These are phyloP conservation scores for Microplitis deprimator DNA, from an alignment of 2,888 invertebrate species.

Conservation along the genomic window DNA sequence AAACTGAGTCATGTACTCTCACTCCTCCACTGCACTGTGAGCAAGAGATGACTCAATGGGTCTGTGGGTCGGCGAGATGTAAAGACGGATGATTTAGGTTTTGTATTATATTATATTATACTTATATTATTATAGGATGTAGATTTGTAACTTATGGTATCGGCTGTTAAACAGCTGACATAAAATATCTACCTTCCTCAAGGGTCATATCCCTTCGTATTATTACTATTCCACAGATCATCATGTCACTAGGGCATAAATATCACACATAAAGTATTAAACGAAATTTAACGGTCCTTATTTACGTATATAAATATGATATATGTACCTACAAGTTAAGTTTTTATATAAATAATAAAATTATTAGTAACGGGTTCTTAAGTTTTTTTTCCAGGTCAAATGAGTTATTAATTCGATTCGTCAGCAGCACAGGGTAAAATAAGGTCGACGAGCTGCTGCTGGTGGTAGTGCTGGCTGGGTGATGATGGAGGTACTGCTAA, in stretches of 20 bases:
- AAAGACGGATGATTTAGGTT: slow-evolving; percentile 15
- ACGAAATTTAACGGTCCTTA: too few relatives aligned
- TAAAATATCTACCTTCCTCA: background rate
- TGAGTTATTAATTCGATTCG: slow-evolving; percentile 9
- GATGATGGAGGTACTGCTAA: slow-evolving; percentile 8
- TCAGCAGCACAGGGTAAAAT: background rate
- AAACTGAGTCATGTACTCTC: background rate
- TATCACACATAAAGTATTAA: background rate
- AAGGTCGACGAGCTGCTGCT: background rate
- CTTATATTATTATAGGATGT: background rate
- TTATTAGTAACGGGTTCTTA: background rate
- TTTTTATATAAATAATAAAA: too few relatives aligned
- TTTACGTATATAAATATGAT: too few relatives aligned
- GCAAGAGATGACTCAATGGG: slow-evolving; percentile 43
- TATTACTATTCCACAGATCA: background rate
- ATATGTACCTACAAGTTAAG: too few relatives aligned
- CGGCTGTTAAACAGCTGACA: background rate
- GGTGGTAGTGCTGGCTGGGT: background rate
- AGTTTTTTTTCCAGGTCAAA: slow-evolving; percentile 7
- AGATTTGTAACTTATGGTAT: background rate
- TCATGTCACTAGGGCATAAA: background rate
- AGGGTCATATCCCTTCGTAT: background rate
- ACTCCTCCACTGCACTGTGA: background rate
- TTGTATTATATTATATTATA: background rate
- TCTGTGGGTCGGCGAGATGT: slow-evolving; percentile 38